Conservation (phyloP, 2,888 invertebrate genomes). For the Timema podura region DNA sequence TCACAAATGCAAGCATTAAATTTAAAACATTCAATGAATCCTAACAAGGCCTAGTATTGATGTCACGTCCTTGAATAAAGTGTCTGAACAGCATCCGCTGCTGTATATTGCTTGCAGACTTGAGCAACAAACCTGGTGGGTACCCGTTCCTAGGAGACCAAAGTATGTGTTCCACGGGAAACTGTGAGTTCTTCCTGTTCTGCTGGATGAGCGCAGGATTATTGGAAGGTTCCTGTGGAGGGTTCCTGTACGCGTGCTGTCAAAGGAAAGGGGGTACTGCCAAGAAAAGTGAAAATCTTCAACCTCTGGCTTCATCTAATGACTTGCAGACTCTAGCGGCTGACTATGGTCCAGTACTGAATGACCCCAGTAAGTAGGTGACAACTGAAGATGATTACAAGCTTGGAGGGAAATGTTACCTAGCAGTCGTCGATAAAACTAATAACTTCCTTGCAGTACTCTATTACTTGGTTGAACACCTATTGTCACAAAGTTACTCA, state of each 20-base stretch:
- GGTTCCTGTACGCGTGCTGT: conserved; percentile 81
- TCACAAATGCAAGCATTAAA: too few species aligned
- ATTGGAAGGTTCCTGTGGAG: conserved; percentile 76
- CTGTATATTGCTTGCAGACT: too few species aligned
- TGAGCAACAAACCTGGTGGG: not conserved
- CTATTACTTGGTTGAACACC: too few species aligned
- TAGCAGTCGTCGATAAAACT: too few species aligned
- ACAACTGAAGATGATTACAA: not conserved
- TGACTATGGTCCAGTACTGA: conserved; percentile 68
- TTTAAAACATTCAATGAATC: too few species aligned
- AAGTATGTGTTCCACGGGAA: conserved; percentile 61
- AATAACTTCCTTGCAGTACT: too few species aligned
- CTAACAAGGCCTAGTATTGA: too few species aligned
- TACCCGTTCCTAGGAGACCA: conserved; percentile 25
- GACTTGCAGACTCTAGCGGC: conserved; percentile 44
- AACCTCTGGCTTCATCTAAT: conserved; percentile 44
- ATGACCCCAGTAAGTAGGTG: conserved; percentile 70
- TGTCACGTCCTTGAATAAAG: too few species aligned
- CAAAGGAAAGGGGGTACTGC: conserved; percentile 47
- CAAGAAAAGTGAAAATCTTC: conserved; percentile 43
- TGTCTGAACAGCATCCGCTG: too few species aligned
- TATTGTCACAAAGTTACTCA: too few species aligned
- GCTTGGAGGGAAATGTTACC: too few species aligned
- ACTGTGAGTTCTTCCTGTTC: conserved; percentile 86
- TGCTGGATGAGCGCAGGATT: conserved; percentile 89